These are phyloP conservation scores for Platycheirus albimanus DNA, from an alignment of 2,888 invertebrate genomes.

Conservation along the genomic window DNA sequence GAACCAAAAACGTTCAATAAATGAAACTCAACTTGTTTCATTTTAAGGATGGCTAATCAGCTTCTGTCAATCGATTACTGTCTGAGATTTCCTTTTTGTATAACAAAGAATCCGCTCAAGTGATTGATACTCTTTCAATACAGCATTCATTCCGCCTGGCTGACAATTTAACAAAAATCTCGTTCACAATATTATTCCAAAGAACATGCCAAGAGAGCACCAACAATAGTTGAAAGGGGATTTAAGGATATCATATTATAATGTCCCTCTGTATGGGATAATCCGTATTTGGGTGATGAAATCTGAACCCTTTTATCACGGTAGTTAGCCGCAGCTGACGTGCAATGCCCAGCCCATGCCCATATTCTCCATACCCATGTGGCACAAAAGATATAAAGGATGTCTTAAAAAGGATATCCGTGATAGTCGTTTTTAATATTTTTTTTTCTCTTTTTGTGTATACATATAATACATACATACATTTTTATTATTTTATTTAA, in stretches of 20 bases:
- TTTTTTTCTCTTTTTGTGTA: constrained; percentile 1
- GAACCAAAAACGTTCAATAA: neutral
- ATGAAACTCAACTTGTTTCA: constrained; percentile 39
- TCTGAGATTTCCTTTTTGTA: constrained; percentile 49
- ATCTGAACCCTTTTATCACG: constrained; percentile 68
- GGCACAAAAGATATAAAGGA: constrained; percentile 33
- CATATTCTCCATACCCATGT: constrained; percentile 36
- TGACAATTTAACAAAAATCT: constrained; percentile 54
- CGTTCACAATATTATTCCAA: constrained; percentile 29
- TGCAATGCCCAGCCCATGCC: no score
- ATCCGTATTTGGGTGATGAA: constrained; percentile 70
- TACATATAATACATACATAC: neutral
- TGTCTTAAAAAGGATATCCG: constrained; percentile 62
- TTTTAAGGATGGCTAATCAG: constrained; percentile 50
- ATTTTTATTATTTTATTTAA: constrained; percentile 38
- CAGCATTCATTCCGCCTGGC: constrained; percentile 54
- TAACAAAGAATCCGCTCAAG: constrained; percentile 66
- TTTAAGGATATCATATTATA: constrained; percentile 56
- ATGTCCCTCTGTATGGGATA: constrained; percentile 25
- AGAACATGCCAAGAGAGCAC: constrained; percentile 27
- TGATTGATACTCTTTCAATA: constrained; percentile 61
- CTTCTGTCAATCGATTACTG: constrained; percentile 66
- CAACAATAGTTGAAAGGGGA: constrained; percentile 57
- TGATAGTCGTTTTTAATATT: constrained; percentile 26
- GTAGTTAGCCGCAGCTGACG: constrained; percentile 66